Evolutionary conservation across 2,113 vertebrate genomes (phyloP), one percentile per base, ranked within the genome.

Genomic region (Catharus bicknelli): DNA sequence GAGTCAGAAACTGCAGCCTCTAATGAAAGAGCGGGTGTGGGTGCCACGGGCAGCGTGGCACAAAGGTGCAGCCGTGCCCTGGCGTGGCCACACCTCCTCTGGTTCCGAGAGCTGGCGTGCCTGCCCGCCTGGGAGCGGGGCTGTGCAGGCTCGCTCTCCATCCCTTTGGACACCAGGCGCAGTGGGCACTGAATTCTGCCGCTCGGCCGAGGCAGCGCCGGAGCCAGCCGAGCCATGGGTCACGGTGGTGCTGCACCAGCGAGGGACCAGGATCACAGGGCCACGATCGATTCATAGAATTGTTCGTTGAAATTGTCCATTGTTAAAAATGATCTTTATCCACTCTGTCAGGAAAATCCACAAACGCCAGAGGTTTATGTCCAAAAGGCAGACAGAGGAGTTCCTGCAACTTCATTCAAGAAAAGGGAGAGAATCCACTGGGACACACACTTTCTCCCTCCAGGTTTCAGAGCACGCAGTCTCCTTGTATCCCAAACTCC

Each of bases 21-120:
- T 42, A 54, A 45, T 3, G 16, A 25, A 27, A 27, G 48, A 6
- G 30, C 0, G 0, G n/a, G 10, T 0, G 1, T 0, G 6, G 30
- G 16, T 25, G 86, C 32, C 43, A 4, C 3, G 1, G 10, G 48
- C 23, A 4, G 1, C 10, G 38, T 5, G 48, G 45, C 19, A 17
- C 14, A 16, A 25, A 11, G 17, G 34, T 0, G 30, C 38, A 27
- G 47, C 17, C 11, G 1, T 11, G 48, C 21, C 54, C 27, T 4
- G 63, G 21, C 0, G 0, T 0, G 0, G 36, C 40, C 3, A 0
- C 63, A 16, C 13, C 13, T 66, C 4, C 4, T 23, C 50, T 8
- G 68, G 9, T 3, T 32, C 55, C 38, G 1, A 2, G 53, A 42
- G 36, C 38, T 2, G 18, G 30, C 0, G 2, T 2, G 47, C 58